Evolutionary conservation across 37 sponge, comb jelly and placozoan species (phyloP), one percentile per base, ranked within the genome.

Genomic region (Cliona cf. orientalis): DNA sequence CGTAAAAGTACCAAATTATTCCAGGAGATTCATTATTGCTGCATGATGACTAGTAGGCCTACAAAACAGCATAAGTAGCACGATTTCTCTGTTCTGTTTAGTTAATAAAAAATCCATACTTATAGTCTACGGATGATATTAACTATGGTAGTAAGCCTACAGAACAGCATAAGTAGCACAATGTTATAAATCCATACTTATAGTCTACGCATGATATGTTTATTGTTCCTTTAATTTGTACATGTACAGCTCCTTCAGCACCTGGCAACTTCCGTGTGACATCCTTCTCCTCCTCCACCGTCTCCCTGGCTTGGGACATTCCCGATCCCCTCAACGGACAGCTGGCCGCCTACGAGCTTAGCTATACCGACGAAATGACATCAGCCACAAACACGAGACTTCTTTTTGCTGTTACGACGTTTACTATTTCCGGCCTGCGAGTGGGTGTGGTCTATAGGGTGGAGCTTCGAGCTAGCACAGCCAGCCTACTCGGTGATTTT

Each of bases 311-410:
- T 5, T 91, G 92, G 92, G 71, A 61, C 62, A 29, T 32, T 0
- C 92, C 92, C 0, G 41, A 71, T 23, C 84, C 87, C 1, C 72
- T 83, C 12, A 91, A 91, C 38, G 92, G 92, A 23, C 39, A 22
- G 25, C 46, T 91, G 0, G 81, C 71, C 0, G 63, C 68, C 14
- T 91, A 91, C 49, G 26, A 70, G 38, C 56, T 91, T 17, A 69
- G 56, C 26, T 81, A 72, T 46, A 59, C 39, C 33, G 45, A 38
- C 14, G 86, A 85, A 22, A 39, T 26, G n/a, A 34, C 42, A 12
- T 58, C 42, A 2, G 38, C 29, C 17, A 64, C 25, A 9, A 75
- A 43, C 74, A 33, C 58, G 43, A 61, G 46, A 12, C 44, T 71
- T 31, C 39, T 80, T 23, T 14, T 87, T 44, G 35, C 61, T 25